These are phyloP conservation scores for Neoarius graeffei DNA, from an alignment of 2,113 vertebrate species.

Conservation along the genomic window DNA sequence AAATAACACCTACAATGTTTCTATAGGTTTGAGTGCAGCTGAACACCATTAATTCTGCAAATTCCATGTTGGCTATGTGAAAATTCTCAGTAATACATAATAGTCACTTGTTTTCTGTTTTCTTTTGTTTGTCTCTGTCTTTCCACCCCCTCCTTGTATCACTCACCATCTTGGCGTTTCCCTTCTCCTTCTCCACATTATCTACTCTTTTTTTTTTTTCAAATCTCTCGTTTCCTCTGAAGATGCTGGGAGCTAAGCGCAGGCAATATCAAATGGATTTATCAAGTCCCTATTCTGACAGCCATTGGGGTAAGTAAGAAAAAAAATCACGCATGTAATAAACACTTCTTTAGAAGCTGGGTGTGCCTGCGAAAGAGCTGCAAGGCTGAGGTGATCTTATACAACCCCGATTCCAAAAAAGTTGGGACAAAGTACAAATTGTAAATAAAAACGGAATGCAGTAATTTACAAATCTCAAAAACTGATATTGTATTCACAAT, in stretches of 20 bases:
- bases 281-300: conserved; percentile 84
- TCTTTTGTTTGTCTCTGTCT: neutral
- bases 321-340: neutral
- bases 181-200: neutral
- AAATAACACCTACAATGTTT: neutral
- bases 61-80: neutral
- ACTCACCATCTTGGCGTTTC: neutral
- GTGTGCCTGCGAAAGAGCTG: conserved; percentile 9
- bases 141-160: neutral
- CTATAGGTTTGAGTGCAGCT: neutral
- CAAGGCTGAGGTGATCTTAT: conserved; percentile 7
- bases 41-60: neutral
- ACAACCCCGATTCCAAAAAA: too few relatives aligned
- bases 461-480: too few relatives aligned
- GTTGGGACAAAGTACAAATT: too few relatives aligned
- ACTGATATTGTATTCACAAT: too few relatives aligned
- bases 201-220: neutral
- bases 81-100: neutral
- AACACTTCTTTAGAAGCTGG: neutral
- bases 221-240: conserved; percentile 32
- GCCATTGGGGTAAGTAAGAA: conserved; percentile 81
- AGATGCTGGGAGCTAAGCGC: conserved; percentile 88
- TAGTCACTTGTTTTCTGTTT: neutral
- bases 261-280: conserved; percentile 86
- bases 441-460: too few relatives aligned